phyloP scores from a whole-genome alignment of 2,113 vertebrate species.

The Hyla sarda region DNA sequence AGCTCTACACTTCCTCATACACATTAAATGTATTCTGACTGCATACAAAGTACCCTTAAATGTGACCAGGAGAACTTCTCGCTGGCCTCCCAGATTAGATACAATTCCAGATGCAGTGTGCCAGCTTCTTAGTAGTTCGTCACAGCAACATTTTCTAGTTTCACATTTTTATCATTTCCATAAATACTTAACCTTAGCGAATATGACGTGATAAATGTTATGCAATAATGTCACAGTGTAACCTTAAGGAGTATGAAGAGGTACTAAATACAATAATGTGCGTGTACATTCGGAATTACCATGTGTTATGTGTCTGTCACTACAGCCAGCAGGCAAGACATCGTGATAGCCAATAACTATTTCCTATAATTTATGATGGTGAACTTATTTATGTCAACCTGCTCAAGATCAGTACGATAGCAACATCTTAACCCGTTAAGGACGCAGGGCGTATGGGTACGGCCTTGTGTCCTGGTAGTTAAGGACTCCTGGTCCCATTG shows the following conservation, averaged over 20 bases:
- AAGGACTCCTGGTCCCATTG: too few species aligned
- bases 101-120: not conserved
- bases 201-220: not conserved
- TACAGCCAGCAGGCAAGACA: not conserved
- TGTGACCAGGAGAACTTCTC: conserved; percentile 57
- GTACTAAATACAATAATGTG: not conserved
- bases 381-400: too few species aligned
- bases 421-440: too few species aligned
- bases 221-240: conserved; percentile 4
- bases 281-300: not conserved
- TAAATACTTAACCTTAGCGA: not conserved
- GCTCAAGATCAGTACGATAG: too few species aligned
- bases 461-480: too few species aligned
- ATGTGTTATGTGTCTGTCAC: not conserved
- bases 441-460: too few species aligned
- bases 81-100: conserved; percentile 37
- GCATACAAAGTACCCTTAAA: conserved; percentile 65
- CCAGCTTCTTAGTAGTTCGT: not conserved
- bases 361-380: not conserved
- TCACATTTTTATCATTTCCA: not conserved
- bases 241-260: not conserved
- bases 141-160: not conserved
- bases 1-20: conserved; percentile 73
- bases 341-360: not conserved
- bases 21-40: conserved; percentile 73